Evolutionary conservation across 2,888 invertebrate species (phyloP), one percentile per base, ranked within the genome.

Genomic region (Hirtodrosophila histrioides): DNA sequence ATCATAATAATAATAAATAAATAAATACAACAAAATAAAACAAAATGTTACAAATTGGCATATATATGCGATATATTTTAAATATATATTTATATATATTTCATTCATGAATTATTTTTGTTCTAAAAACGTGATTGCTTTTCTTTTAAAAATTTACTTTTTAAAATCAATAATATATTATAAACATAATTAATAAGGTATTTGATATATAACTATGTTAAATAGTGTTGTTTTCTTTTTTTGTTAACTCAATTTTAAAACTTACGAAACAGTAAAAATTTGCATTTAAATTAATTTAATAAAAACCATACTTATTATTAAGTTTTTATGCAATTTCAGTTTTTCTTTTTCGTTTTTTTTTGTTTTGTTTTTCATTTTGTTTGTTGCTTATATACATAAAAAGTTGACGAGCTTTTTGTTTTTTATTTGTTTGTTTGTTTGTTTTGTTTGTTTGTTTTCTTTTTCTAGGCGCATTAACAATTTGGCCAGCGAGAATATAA

Each of bases 41-140:
- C 49, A 48, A 62, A 36, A 55, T 48, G 24, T 56, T 27, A 66
- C 71, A 72, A 65, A 65, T 48, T 55, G 57, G 66, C 64, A 82
- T 65, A 71, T 60, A 63, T 67, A 70, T 71, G 72, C 65, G 66
- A 57, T 75, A 75, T 75, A 72, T 72, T 64, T 71, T 73, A 41
- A 44, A 67, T 63, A 75, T 75, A 78, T 64, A 71, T 65, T 54
- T 64, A 51, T 57, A 57, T 61, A 55, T 70, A 63, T 68, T 68
- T 69, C 63, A 68, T 69, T 50, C 12, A 50, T 61, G 33, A 57
- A 50, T 67, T 75, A 50, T 67, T 75, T 67, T 84, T 82, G 73
- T 79, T 83, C 80, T 82, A 82, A 65, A 87, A 82, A 86, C 76
- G 51, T 74, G 75, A 78, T 86, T 81, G 75, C 82, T 71, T 72